phyloP scores from a whole-genome alignment of 2,797 vertebrate genomes.

The Yasuhikotakia modesta region DNA sequence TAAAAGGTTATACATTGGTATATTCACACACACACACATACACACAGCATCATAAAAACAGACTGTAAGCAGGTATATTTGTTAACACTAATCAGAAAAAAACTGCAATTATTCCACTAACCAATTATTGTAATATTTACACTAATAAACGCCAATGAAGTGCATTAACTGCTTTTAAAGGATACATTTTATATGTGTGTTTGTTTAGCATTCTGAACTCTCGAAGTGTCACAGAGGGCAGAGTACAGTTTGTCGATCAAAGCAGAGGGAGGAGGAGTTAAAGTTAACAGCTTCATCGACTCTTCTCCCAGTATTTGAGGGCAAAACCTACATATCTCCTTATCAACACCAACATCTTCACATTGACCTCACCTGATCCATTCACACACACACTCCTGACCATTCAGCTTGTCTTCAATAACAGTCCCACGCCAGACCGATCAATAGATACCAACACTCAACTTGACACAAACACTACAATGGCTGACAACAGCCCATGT shows the following conservation, averaged over 20 bases:
- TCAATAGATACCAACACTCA: conserved; percentile 43
- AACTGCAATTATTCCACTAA: too few species aligned
- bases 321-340: neutral
- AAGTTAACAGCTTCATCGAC: conserved; percentile 51
- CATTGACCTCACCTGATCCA: conserved; percentile 20
- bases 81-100: too few species aligned
- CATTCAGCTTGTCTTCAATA: conserved; percentile 25
- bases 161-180: too few species aligned
- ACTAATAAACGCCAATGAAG: too few species aligned
- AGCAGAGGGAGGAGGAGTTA: neutral
- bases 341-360: neutral
- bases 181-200: too few species aligned
- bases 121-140: too few species aligned
- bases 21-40: too few species aligned
- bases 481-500: neutral
- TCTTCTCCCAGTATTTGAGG: conserved; percentile 13
- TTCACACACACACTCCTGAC: neutral
- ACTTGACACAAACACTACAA: conserved; percentile 16
- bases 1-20: too few species aligned
- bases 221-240: neutral
- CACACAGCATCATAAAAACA: too few species aligned
- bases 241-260: conserved; percentile 4
- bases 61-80: too few species aligned
- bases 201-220: conserved; percentile 15
- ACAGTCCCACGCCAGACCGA: conserved; percentile 32